Conservation (phyloP, 1,140 invertebrate species). For the Drosophila mayri region DNA sequence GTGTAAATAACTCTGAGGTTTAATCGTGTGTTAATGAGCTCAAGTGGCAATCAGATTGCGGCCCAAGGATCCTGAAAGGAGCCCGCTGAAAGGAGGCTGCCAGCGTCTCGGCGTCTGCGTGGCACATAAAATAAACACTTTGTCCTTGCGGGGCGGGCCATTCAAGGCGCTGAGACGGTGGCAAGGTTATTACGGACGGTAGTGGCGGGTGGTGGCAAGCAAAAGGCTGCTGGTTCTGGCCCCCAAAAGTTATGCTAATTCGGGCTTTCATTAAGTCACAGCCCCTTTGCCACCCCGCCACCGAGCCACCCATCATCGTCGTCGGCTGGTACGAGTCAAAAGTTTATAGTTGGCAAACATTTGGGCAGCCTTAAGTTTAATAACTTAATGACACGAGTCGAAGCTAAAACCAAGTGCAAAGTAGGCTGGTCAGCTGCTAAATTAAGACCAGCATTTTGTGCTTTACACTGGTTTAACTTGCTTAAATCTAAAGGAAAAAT, state of each 20-base stretch:
- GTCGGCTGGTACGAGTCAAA: slow-evolving; percentile 57
- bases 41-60: slow-evolving; percentile 80
- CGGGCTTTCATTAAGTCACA: slow-evolving; percentile 78
- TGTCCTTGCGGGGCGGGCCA: slow-evolving; percentile 61
- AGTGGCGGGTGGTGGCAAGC: slow-evolving; percentile 3
- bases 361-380: slow-evolving; percentile 72
- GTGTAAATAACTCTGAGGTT: slow-evolving; percentile 70
- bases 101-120: slow-evolving; percentile 41
- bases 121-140: slow-evolving; percentile 75
- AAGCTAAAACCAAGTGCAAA: slow-evolving; percentile 59
- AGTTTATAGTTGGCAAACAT: slow-evolving; percentile 76
- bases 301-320: slow-evolving; percentile 1
- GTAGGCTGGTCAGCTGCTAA: slow-evolving; percentile 79
- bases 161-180: slow-evolving; percentile 27
- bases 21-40: slow-evolving; percentile 80
- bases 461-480: background rate
- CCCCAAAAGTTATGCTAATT: slow-evolving; percentile 76
- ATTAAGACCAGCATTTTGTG: slow-evolving; percentile 58
- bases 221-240: slow-evolving; percentile 12
- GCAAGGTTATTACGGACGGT: slow-evolving; percentile 34
- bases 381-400: slow-evolving; percentile 78
- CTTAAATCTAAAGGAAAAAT: background rate
- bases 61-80: slow-evolving; percentile 52
- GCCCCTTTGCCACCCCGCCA: slow-evolving; percentile 4
- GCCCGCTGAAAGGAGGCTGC: slow-evolving; percentile 34